Base-by-base conservation (phyloP, 1,140 invertebrate genomes). In the Nephila pilipes region DNA sequence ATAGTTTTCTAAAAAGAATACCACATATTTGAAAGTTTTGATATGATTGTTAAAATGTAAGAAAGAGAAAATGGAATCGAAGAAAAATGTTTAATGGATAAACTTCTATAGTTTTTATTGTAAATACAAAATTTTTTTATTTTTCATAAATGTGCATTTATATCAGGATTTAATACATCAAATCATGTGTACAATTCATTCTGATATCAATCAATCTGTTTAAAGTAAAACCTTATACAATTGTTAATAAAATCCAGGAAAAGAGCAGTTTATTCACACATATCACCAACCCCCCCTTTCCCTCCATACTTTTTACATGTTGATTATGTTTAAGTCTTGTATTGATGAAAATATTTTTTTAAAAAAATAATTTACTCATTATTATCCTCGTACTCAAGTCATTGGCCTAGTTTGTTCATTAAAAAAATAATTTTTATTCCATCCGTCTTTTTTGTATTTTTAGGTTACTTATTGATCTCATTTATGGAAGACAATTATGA, bases 1-100 rank as follows among this genome's bases (percentile, higher is more conserved):
- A 16, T 75, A 75, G 69, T 75, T 75, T 75, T 75, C 69, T 75
- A 75, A 75, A 32, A 36, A 36, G n/a, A 75, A 32, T 29, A 32
- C 69, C 69, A 36, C 14, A 25, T 65, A 58, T 4, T 65, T 65
- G 8, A 14, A 65, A 16, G 12, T 32, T 75, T 32, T 75, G 18
- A 32, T 75, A 75, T 36, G 36, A 16, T 8, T 6, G 4, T 75
- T 36, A 29, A 3, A 29, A 32, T 18, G 20, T 5, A 75, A 20
- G 29, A 0, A 32, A 75, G 32, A 16, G 18, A 16, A 20, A 29
- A 75, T 32, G 12, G 3, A 75, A 22, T 60, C 22, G 29, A 36
- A 36, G 29, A 3, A 75, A 75, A 75, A 32, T 75, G 12, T 75
- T n/a, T n/a, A n/a, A n/a, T n/a, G n/a, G 16, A 75, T 32, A 75